phyloP scores from a whole-genome alignment of 1,140 invertebrate species.

The Spodoptera litura region DNA sequence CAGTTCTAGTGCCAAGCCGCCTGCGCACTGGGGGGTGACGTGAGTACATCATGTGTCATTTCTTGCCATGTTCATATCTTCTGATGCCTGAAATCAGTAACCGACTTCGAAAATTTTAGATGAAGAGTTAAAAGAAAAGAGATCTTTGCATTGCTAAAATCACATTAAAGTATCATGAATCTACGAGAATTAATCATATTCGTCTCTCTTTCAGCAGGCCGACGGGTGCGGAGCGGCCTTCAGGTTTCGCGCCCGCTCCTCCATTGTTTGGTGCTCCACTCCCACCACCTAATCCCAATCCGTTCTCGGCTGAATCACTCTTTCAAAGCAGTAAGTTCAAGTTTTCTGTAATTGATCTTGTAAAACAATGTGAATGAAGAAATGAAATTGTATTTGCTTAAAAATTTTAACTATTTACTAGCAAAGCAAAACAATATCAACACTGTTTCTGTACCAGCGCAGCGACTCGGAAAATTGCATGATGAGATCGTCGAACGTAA shows the following conservation, averaged over 20 bases:
- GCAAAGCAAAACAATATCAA: too few species aligned
- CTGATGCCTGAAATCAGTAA: too few species aligned
- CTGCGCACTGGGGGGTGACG: constrained; percentile 83
- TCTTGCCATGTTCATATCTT: background rate
- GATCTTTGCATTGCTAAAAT: too few species aligned
- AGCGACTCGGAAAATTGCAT: too few species aligned
- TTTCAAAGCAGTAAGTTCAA: constrained; percentile 92
- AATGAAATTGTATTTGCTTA: too few species aligned
- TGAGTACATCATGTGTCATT: constrained; percentile 63
- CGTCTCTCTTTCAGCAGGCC: constrained; percentile 70
- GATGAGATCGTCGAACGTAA: too few species aligned
- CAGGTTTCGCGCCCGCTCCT: constrained; percentile 80
- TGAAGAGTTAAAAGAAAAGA: too few species aligned
- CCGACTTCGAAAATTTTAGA: too few species aligned
- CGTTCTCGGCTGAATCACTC: constrained; percentile 94
- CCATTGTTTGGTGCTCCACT: constrained; percentile 90
- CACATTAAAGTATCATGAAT: too few species aligned
- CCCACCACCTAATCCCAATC: constrained; percentile 91
- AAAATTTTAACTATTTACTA: too few species aligned
- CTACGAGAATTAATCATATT: constrained; percentile 16
- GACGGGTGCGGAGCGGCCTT: constrained; percentile 74
- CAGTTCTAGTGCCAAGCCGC: constrained; percentile 83
- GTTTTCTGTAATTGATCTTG: background rate
- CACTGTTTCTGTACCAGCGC: too few species aligned
- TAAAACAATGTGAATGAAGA: too few species aligned